Base-by-base conservation (phyloP, 2,113 vertebrate species). In the Dascyllus trimaculatus region DNA sequence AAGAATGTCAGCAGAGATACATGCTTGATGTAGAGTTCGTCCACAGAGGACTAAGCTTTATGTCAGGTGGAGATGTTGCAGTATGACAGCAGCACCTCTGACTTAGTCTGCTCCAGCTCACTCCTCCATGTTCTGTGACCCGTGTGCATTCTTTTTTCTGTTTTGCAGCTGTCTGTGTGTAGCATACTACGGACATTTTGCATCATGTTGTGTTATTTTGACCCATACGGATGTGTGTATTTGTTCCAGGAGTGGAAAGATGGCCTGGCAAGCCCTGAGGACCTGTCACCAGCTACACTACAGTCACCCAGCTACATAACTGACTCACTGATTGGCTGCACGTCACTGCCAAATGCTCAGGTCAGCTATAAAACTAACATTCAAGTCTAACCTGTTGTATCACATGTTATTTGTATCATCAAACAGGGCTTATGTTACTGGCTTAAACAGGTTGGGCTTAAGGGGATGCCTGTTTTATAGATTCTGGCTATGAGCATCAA, bases 181-280 rank as follows among this genome's bases (percentile, higher is more conserved):
- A 48, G 35, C 52, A 45, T 51, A 26, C 53, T 63, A 5, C 22
- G 57, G 18, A 53, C 24, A 58, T 57, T 81, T 38, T 46, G 22
- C 52, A 48, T 60, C 32, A 49, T 70, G 45, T 62, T 78, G 58
- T 80, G 19, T 71, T 45, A 67, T 52, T 74, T 24, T 81, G 60
- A 87, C 45, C 14, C 6, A n/a, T 43, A 5, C 19, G 17, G 7
- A 40, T 82, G 8, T 84, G 26, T 76, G 71, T 84, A 26, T 88
- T 3, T 86, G 60, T 80, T 86, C 13, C 78, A 94, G 95, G 95
- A 94, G 88, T 93, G 93, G 93, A 94, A 89, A 80, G 93, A 94
- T 56, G 85, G 89, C 57, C 85, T 94, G 5, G 88, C 89, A 2
- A 92, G 89, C 68, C 90, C 93, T 0, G 89, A 94, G 69, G 91